Base-by-base conservation (phyloP, 2,113 vertebrate genomes). In the Pavo muticus region DNA sequence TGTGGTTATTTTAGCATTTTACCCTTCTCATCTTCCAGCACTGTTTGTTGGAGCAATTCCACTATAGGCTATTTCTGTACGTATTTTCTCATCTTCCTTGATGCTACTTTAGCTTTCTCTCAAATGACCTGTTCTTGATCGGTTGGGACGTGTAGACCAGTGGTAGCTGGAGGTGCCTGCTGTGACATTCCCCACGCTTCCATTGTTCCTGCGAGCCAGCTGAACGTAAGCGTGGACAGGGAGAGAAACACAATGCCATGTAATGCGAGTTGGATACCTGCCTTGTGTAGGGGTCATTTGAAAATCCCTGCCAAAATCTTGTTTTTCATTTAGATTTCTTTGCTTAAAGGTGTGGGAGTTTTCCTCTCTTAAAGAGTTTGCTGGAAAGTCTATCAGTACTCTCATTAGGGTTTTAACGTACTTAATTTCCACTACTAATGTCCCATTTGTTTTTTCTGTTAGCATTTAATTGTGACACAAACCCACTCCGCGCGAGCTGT, bases 341-440 rank as follows among this genome's bases (percentile, higher is more conserved):
- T 91, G 52, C 89, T 89, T 82, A 79, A 92, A 94, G 91, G 81
- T 96, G 89, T 97, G 94, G 91, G 91, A 92, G 87, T 94, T 92
- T 93, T 97, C 91, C 48, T 11, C 63, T 92, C 59, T 20, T 20
- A 54, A 40, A 82, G 44, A 89, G 40, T 74, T 92, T 61, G 69
- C 92, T 97, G 95, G 90, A 92, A 95, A 92, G 73, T 7, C 16
- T 92, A 87, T 81, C 74, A 52, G 13, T 87, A 30, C 87, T 69
- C 57, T 95, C 77, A 75, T 91, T 90, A 87, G 65, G 29, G 40
- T 87, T 75, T 87, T 72, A 93, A 67, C 0, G 0, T 78, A 70
- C 84, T 94, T 92, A 35, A 59, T 95, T 95, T 95, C 90, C 92
- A 84, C 63, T 93, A 64, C 50, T 82, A 67, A 79, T 0, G 9